phyloP scores from a whole-genome alignment of 2,888 invertebrate genomes.

The Rhingia campestris region DNA sequence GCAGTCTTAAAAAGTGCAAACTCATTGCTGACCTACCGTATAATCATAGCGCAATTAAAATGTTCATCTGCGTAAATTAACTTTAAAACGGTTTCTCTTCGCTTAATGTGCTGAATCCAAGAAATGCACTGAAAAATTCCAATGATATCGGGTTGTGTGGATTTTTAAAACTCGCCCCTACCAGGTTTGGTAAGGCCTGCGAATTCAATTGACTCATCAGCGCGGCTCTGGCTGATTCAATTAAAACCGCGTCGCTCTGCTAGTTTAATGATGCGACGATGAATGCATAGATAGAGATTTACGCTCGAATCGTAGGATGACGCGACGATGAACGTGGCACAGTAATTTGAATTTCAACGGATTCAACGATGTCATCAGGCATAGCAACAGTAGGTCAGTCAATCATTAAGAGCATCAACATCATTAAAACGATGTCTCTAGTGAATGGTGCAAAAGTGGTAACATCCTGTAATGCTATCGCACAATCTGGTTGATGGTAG shows the following conservation, averaged over 20 bases:
- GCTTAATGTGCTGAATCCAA: not conserved
- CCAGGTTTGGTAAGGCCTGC: not conserved
- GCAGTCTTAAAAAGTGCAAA: constrained; percentile 1
- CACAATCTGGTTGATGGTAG: constrained; percentile 1
- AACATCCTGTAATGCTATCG: constrained; percentile 1
- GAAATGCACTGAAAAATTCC: constrained; percentile 3
- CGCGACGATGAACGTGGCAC: not conserved
- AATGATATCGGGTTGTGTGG: not conserved
- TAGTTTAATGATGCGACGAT: constrained; percentile 5
- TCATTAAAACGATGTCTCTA: constrained; percentile 11
- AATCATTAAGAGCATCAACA: constrained; percentile 22
- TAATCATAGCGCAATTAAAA: not conserved
- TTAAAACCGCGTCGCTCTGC: constrained; percentile 1
- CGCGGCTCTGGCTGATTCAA: constrained; percentile 5
- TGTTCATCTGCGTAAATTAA: too few species aligned
- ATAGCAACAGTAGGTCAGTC: constrained; percentile 25
- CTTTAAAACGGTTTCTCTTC: too few species aligned
- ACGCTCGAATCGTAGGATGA: not conserved
- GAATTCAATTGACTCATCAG: constrained; percentile 16
- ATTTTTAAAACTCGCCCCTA: not conserved
- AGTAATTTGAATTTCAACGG: constrained; percentile 22
- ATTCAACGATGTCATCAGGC: constrained; percentile 12
- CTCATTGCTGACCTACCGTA: not conserved
- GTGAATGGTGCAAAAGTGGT: not conserved
- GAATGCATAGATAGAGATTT: not conserved